Evolutionary conservation across 2,888 invertebrate genomes (phyloP), one percentile per base, ranked within the genome.

Genomic region (Athripsodes cinereus): DNA sequence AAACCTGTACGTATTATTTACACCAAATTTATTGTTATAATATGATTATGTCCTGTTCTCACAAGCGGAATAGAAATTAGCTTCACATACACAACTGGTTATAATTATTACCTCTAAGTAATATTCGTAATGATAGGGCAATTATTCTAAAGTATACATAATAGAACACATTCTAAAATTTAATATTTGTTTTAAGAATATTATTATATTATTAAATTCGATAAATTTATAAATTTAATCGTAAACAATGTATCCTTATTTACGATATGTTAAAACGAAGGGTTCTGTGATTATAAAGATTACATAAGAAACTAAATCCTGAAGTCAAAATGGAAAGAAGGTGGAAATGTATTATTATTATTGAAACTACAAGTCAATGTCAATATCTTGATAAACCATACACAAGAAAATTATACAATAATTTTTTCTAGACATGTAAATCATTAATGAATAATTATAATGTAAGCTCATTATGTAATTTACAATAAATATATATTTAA

Each of bases 121-220:
- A 61, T 63, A 64, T 57, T 61, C 53, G 52, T 62, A 62, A 64
- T 58, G 59, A 62, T 62, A 63, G 61, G 64, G 63, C 64, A 64
- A 64, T 64, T 63, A 64, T 64, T 64, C 64, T 64, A 64, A 64
- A 64, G 57, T 64, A 64, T 61, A 62, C 53, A 56, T 61, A 58
- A 64, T 64, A 64, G 63, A 64, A 58, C 57, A 64, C 62, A 64
- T 64, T 63, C 64, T 64, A 64, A 64, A 63, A 55, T 52, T 57
- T 52, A 53, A 53, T 57, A 55, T 58, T 54, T 60, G 60, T 52
- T 55, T 55, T 54, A 59, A 53, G 58, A 22, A 55, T 55, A 31
- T 46, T 55, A 52, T 54, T 48, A 51, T 55, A 48, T 58, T 55
- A 52, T 57, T 58, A 35, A 61, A 26, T 53, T 57, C 52, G 53